These are phyloP conservation scores for Coptotermes formosanus DNA, from an alignment of 1,140 invertebrate species.

Conservation along the genomic window DNA sequence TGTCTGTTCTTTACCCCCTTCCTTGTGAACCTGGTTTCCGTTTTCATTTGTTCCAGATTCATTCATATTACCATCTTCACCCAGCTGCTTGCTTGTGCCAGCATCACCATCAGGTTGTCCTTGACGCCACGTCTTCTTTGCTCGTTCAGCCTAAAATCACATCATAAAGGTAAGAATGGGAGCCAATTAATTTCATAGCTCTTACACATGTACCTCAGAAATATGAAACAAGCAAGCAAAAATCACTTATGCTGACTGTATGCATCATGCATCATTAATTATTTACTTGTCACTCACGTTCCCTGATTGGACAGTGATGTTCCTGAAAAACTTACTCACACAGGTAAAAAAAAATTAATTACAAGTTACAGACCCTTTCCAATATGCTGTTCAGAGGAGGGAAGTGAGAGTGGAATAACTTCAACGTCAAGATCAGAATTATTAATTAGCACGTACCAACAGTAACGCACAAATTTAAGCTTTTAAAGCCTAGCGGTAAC, in stretches of 20 bases:
- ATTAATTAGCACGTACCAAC: no score
- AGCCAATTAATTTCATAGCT: background rate
- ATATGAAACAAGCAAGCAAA: background rate
- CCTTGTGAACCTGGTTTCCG: constrained; percentile 9
- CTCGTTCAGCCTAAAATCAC: constrained; percentile 13
- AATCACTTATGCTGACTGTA: background rate
- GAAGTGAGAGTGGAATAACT: no score
- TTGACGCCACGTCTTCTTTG: constrained; percentile 1
- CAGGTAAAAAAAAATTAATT: no score
- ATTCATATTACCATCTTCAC: background rate
- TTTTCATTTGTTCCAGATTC: constrained; percentile 8
- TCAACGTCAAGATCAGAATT: no score
- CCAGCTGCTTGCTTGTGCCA: constrained; percentile 20
- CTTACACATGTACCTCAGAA: background rate
- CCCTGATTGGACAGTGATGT: no score
- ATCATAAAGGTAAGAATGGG: background rate
- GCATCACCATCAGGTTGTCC: background rate
- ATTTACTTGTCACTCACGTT: no score
- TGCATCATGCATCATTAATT: no score
- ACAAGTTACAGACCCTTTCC: no score
- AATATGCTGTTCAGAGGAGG: no score
- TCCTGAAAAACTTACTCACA: no score
- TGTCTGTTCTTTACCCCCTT: background rate
- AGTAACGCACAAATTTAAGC: no score
- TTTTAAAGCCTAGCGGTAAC: no score